Percentiles rank a stretch among this genome's conserved stretches.
Conservation (phyloP, 1,140 invertebrate species). For the Trypoxylus dichotomus region DNA sequence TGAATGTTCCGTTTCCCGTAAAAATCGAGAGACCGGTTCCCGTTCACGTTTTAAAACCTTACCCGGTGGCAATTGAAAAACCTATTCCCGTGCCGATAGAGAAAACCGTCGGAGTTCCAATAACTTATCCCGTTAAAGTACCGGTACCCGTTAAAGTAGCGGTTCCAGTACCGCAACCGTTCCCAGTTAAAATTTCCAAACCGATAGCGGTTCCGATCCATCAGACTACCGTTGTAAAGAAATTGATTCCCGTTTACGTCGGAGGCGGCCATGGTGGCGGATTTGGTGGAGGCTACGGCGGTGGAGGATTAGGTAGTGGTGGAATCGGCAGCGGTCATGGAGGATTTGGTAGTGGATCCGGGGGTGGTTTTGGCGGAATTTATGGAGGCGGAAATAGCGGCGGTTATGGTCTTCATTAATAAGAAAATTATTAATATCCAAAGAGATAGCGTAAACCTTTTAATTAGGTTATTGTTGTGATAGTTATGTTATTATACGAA, state of each 20-base stretch:
- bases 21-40: slow-evolving; percentile 55
- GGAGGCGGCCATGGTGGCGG: slow-evolving; percentile 35
- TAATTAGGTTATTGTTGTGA: no score
- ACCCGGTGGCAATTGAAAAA: slow-evolving; percentile 61
- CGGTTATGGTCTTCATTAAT: neutral
- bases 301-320: slow-evolving; percentile 23
- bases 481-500: no score
- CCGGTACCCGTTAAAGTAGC: slow-evolving; percentile 53
- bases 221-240: slow-evolving; percentile 56
- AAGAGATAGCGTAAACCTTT: no score
- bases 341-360: neutral
- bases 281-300: slow-evolving; percentile 29
- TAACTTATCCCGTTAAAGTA: slow-evolving; percentile 59
- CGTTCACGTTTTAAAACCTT: slow-evolving; percentile 58
- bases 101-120: slow-evolving; percentile 57
- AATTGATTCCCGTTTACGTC: slow-evolving; percentile 57
- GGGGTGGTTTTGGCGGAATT: neutral
- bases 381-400: neutral
- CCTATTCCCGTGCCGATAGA: slow-evolving; percentile 60
- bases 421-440: no score
- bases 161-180: slow-evolving; percentile 47
- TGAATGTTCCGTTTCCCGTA: slow-evolving; percentile 43
- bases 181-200: slow-evolving; percentile 42
- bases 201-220: slow-evolving; percentile 48
- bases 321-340: neutral